Conservation (phyloP, 2,888 invertebrate species). For the Dione vanillae region DNA sequence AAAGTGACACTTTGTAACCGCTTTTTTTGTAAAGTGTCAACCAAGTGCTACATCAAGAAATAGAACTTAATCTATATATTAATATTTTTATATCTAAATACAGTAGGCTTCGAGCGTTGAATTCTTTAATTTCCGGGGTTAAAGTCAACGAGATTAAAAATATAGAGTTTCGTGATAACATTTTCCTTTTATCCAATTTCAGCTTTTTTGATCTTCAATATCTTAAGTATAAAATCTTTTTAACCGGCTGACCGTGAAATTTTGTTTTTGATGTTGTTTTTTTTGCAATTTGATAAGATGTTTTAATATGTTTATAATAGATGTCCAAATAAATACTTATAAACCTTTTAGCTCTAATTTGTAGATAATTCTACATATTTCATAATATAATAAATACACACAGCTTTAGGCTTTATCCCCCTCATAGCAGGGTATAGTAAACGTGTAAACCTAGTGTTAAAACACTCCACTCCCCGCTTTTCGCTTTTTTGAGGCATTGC, state of each 20-base stretch:
- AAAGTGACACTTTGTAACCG: no score
- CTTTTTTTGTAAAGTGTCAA: no score
- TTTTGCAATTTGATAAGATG: neutral
- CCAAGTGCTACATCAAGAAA: no score
- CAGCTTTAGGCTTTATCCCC: no score
- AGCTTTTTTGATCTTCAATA: slow-evolving; percentile 23
- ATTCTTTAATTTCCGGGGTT: slow-evolving; percentile 49
- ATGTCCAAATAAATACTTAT: no score
- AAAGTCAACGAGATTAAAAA: slow-evolving; percentile 47
- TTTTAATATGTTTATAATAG: neutral
- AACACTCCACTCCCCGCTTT: no score
- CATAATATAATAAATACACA: no score
- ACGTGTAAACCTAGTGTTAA: no score
- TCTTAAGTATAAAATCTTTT: slow-evolving; percentile 27
- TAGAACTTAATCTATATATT: neutral
- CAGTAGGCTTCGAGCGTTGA: slow-evolving; percentile 43
- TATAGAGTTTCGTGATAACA: slow-evolving; percentile 44
- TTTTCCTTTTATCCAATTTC: slow-evolving; percentile 43
- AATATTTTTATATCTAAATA: slow-evolving; percentile 36
- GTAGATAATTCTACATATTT: no score
- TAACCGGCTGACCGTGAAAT: slow-evolving; percentile 13
- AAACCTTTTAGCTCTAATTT: no score
- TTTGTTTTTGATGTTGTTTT: neutral
- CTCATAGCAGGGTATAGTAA: no score
- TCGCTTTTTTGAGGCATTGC: no score